These are phyloP conservation scores for Vanessa cardui DNA, from an alignment of 2,888 invertebrate species.

Conservation along the genomic window DNA sequence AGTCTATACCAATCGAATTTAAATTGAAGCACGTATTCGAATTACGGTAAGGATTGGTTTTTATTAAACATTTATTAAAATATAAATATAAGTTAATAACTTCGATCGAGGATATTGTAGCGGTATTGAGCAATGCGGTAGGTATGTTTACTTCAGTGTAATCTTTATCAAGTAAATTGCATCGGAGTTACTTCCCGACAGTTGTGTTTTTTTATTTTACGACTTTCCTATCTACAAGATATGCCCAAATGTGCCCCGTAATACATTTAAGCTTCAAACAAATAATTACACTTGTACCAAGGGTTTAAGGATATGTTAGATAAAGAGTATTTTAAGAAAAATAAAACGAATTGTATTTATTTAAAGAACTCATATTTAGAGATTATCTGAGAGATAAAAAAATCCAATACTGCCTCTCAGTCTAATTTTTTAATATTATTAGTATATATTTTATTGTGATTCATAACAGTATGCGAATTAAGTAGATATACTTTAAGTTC, in stretches of 20 bases:
- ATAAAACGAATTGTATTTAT: background rate
- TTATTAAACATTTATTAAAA: too few relatives aligned
- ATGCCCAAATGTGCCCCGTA: slow-evolving; percentile 63
- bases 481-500: background rate
- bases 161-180: slow-evolving; percentile 47
- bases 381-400: background rate
- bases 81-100: too few relatives aligned
- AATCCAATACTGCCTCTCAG: background rate
- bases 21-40: background rate
- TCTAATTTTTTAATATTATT: background rate
- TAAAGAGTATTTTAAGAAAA: slow-evolving; percentile 4
- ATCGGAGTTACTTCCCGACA: slow-evolving; percentile 50
- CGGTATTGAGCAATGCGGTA: too few relatives aligned
- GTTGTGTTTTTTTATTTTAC: slow-evolving; percentile 63
- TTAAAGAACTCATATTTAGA: background rate
- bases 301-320: slow-evolving; percentile 14
- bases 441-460: background rate
- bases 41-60: too few relatives aligned
- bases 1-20: background rate
- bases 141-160: slow-evolving; percentile 24
- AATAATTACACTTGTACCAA: slow-evolving; percentile 13
- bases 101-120: too few relatives aligned
- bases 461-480: background rate
- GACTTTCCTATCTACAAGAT: slow-evolving; percentile 62
- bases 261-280: slow-evolving; percentile 47